These are phyloP conservation scores for Coecobrya sp. DNA, from an alignment of 2,888 invertebrate genomes.

Conservation along the genomic window DNA sequence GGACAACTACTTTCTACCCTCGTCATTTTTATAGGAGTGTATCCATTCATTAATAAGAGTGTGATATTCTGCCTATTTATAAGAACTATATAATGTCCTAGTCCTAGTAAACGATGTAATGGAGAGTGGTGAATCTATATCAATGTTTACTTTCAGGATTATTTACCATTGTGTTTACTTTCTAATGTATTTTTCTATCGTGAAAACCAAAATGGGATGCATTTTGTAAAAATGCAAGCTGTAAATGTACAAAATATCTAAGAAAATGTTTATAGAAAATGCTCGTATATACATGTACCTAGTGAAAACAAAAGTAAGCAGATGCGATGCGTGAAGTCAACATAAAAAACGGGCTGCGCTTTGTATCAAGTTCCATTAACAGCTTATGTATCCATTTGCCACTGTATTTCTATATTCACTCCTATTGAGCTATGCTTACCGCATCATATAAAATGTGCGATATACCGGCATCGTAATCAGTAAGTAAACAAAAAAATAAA, in stretches of 20 bases:
- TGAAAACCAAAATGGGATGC: slow-evolving; percentile 7
- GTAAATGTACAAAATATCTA: not conserved
- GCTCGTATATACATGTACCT: not conserved
- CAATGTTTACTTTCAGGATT: slow-evolving; percentile 70
- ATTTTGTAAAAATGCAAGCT: slow-evolving; percentile 41
- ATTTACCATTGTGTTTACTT: slow-evolving; percentile 59
- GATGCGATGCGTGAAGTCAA: not conserved
- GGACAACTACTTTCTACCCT: slow-evolving; percentile 23
- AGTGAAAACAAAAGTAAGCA: slow-evolving; percentile 31
- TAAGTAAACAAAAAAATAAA: slow-evolving; percentile 27
- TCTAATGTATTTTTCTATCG: slow-evolving; percentile 20
- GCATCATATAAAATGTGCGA: not conserved
- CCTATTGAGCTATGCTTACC: not conserved
- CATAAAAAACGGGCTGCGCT: not conserved
- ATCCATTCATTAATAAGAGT: slow-evolving; percentile 56
- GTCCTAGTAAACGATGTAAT: slow-evolving; percentile 30
- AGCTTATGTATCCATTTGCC: slow-evolving; percentile 27
- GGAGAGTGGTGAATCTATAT: slow-evolving; percentile 31
- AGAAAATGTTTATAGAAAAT: not conserved
- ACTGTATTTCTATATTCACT: not conserved
- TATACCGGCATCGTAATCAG: slow-evolving; percentile 15
- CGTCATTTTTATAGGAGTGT: slow-evolving; percentile 28
- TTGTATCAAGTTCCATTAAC: slow-evolving; percentile 57
- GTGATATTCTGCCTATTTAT: not conserved
- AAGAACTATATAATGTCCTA: not conserved